Evolutionary conservation across 2,113 vertebrate species (phyloP).

Genomic region (Solea senegalensis): DNA sequence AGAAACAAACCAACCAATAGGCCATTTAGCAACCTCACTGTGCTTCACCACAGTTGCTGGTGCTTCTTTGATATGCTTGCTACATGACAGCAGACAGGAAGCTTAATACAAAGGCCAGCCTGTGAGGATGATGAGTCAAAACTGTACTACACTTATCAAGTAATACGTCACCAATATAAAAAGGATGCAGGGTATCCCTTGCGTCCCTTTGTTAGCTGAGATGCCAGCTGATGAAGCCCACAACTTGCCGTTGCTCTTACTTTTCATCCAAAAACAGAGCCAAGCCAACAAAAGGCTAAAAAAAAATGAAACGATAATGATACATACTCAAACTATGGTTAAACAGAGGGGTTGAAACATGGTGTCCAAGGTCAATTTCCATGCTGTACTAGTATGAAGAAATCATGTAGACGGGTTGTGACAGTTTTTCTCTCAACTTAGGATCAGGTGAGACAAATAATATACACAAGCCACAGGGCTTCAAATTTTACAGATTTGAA

Average conservation of each 20-base stretch:
- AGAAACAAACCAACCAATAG: conserved; percentile 61
- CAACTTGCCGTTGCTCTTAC: conserved; percentile 6
- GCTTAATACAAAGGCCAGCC: conserved; percentile 39
- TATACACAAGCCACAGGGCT: neutral
- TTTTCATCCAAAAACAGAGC: neutral
- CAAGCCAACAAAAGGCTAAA: neutral
- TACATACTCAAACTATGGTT: neutral
- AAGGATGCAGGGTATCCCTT: conserved; percentile 57
- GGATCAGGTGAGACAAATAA: neutral
- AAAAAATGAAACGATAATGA: neutral
- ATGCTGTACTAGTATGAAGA: neutral
- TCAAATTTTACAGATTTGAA: neutral
- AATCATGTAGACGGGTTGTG: neutral
- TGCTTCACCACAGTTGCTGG: conserved; percentile 43
- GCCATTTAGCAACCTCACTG: conserved; percentile 33
- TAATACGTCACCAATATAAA: conserved; percentile 42
- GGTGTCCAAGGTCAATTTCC: conserved; percentile 5
- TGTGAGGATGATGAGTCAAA: conserved; percentile 54
- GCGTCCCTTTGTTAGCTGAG: conserved; percentile 33
- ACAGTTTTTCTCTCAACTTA: neutral
- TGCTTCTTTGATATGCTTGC: conserved; percentile 51
- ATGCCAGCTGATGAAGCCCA: conserved; percentile 1
- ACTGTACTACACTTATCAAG: conserved; percentile 30
- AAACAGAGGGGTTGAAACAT: neutral
- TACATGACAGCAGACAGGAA: conserved; percentile 68